phyloP scores from a whole-genome alignment of 2,797 vertebrate genomes.

The Brachymystax lenok region DNA sequence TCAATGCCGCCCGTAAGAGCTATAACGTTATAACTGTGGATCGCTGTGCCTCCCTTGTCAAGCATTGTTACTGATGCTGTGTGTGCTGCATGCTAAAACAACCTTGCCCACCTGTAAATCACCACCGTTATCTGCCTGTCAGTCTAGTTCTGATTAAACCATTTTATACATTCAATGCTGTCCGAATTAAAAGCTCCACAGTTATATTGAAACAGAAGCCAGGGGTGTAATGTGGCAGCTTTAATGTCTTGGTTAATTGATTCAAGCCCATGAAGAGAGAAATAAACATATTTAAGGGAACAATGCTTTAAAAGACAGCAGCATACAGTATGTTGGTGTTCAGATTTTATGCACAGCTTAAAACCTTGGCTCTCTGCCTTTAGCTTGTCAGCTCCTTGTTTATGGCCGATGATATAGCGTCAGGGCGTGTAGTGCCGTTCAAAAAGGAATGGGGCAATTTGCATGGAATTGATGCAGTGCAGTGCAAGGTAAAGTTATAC shows the following conservation, averaged over 20 bases:
- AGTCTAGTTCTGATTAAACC: conserved; percentile 43
- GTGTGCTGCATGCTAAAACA: conserved; percentile 58
- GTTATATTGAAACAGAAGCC: conserved; percentile 67
- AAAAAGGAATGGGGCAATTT: conserved; percentile 51
- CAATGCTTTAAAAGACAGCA: conserved; percentile 60
- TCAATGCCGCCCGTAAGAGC: conserved; percentile 35
- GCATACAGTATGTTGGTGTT: conserved; percentile 63
- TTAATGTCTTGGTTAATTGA: conserved; percentile 61
- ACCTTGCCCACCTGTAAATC: conserved; percentile 58
- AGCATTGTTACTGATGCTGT: conserved; percentile 49
- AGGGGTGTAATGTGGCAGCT: conserved; percentile 30
- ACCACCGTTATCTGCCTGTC: conserved; percentile 54
- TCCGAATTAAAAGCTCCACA: conserved; percentile 52
- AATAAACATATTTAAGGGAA: conserved; percentile 44
- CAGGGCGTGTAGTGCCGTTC: conserved; percentile 34
- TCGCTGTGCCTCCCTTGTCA: conserved; percentile 22
- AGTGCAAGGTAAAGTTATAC: conserved; percentile 52
- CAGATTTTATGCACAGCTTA: conserved; percentile 63
- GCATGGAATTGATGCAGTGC: conserved; percentile 62
- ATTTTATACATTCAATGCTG: conserved; percentile 52
- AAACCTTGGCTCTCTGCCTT: conserved; percentile 56
- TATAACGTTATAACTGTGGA: conserved; percentile 19
- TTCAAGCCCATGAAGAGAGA: conserved; percentile 43
- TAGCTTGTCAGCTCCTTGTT: conserved; percentile 69
- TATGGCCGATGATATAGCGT: conserved; percentile 68